These are phyloP conservation scores for Tamandua tetradactyla DNA, from an alignment of 2,797 vertebrate genomes.

Conservation along the genomic window DNA sequence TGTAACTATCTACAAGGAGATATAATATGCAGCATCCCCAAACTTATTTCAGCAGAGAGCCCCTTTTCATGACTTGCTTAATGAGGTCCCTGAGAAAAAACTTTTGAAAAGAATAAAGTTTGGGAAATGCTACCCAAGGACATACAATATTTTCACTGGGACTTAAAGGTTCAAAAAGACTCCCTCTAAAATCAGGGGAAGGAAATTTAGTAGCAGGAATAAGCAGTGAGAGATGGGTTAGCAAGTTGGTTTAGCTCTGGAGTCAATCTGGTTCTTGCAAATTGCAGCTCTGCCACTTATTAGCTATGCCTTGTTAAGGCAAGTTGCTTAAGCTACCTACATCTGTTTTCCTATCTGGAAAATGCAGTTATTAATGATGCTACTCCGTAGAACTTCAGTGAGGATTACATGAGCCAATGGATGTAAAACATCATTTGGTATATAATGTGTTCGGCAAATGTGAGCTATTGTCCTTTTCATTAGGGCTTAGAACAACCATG, in stretches of 20 bases:
- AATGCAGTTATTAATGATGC: background rate
- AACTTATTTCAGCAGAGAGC: background rate
- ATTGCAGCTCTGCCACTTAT: background rate
- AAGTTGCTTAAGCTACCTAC: background rate
- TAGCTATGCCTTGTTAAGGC: background rate
- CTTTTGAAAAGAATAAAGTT: conserved; percentile 1
- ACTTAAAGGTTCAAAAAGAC: background rate
- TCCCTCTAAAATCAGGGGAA: background rate
- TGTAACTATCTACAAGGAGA: background rate
- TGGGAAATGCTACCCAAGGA: background rate
- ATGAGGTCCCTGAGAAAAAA: background rate
- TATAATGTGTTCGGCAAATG: background rate
- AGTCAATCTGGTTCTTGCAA: background rate
- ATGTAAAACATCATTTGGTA: background rate
- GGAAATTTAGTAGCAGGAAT: background rate
- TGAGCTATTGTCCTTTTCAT: background rate
- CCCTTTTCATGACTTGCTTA: background rate
- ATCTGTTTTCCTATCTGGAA: background rate
- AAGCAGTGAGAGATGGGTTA: background rate
- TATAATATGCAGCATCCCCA: background rate
- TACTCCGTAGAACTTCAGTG: background rate
- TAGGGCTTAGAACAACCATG: background rate
- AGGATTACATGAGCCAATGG: background rate
- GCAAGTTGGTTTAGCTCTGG: background rate
- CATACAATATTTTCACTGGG: background rate